phyloP scores from a whole-genome alignment of 2,113 vertebrate genomes.

The Periophthalmus modestus region DNA sequence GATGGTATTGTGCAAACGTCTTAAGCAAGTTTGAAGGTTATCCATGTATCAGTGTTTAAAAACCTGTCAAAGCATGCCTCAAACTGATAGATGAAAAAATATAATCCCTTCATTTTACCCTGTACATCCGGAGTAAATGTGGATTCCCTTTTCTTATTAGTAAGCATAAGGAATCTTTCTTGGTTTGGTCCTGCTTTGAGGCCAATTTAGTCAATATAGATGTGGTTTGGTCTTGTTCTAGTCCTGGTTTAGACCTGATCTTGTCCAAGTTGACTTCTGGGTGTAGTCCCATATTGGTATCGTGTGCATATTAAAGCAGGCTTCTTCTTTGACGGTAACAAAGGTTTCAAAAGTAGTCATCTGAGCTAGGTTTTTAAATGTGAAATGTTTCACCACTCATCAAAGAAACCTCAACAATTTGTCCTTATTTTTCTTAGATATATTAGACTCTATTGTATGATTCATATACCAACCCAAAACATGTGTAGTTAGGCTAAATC shows the following conservation, averaged over 20 bases:
- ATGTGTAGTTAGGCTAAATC: no score
- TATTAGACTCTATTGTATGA: not conserved
- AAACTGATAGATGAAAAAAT: not conserved
- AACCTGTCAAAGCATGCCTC: not conserved
- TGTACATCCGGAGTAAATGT: no score
- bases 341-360: no score
- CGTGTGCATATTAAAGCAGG: not conserved
- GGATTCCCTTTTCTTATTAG: not conserved
- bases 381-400: no score
- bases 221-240: not conserved
- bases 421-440: not conserved
- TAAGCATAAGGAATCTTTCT: not conserved
- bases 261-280: not conserved
- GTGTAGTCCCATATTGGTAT: not conserved
- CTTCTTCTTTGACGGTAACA: no score
- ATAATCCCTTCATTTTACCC: not conserved
- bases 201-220: not conserved
- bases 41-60: not conserved
- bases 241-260: not conserved
- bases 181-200: not conserved
- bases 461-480: not conserved
- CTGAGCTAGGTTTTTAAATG: no score
- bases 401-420: no score
- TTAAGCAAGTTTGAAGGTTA: not conserved
- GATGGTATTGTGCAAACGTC: not conserved